Evolutionary conservation across 1,140 invertebrate species (phyloP).

Genomic region (Trialeurodes vaporariorum): DNA sequence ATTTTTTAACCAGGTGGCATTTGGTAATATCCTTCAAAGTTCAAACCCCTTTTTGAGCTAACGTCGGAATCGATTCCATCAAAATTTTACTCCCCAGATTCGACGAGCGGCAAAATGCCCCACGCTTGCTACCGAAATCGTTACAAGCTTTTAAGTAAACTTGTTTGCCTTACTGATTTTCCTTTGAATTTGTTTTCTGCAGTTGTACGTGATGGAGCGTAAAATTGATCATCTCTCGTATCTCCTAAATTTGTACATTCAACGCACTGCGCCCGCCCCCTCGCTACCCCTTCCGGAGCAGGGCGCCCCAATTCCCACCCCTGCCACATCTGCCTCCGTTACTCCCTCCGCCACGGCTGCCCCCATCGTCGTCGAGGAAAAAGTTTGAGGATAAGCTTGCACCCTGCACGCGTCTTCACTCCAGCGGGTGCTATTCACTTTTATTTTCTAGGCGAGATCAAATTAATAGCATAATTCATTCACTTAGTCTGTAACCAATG

Average conservation of each 20-base stretch:
- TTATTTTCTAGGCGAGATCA: background rate
- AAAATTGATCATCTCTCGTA: background rate
- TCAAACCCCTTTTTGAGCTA: no score
- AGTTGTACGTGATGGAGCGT: background rate
- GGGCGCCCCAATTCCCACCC: background rate
- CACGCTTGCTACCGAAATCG: no score
- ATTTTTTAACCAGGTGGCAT: no score
- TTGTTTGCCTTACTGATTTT: no score
- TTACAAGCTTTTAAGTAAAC: no score
- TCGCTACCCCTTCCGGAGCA: background rate
- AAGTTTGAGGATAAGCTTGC: background rate
- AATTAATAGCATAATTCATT: background rate
- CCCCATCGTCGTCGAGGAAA: background rate
- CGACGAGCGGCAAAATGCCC: no score
- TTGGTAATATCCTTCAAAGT: no score
- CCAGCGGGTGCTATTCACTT: no score
- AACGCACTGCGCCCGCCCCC: background rate
- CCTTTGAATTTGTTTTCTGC: no score
- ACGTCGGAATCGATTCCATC: no score
- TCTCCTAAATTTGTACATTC: background rate
- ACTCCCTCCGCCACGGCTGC: background rate
- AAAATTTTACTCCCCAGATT: no score
- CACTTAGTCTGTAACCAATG: no score
- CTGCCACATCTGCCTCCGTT: background rate
- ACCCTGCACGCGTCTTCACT: background rate